phyloP scores from a whole-genome alignment of 2,113 vertebrate genomes.

The Trichomycterus rosablanca region DNA sequence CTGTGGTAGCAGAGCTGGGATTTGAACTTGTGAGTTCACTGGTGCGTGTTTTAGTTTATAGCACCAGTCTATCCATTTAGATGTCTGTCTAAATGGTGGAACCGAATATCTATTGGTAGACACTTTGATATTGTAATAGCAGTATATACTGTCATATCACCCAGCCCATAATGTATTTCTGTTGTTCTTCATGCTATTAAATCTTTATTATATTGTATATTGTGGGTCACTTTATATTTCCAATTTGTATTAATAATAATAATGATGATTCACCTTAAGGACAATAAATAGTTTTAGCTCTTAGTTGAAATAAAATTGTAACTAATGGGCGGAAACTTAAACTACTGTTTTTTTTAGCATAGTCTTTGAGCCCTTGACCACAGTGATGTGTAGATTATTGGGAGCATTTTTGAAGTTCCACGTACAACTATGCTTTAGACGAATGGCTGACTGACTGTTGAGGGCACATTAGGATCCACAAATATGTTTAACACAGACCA shows the following conservation, averaged over 20 bases:
- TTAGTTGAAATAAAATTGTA: neutral
- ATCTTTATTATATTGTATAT: too few relatives aligned
- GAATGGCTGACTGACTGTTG: conserved; percentile 43
- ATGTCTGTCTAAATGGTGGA: too few relatives aligned
- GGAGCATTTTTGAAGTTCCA: conserved; percentile 51
- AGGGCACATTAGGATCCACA: conserved; percentile 53
- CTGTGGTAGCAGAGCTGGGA: too few relatives aligned
- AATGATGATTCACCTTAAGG: conserved; percentile 51
- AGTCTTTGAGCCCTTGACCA: conserved; percentile 12
- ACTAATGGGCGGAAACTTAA: conserved; percentile 1
- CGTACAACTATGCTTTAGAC: conserved; percentile 52
- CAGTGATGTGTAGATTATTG: conserved; percentile 5
- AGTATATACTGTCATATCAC: too few relatives aligned
- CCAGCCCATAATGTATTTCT: too few relatives aligned
- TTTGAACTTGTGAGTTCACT: too few relatives aligned
- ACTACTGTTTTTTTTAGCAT: conserved; percentile 17
- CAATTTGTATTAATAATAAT: conserved; percentile 46
- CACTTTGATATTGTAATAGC: too few relatives aligned
- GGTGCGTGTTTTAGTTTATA: too few relatives aligned
- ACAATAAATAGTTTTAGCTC: conserved; percentile 12
- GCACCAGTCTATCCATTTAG: too few relatives aligned
- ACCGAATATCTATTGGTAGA: too few relatives aligned
- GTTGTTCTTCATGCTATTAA: neutral
- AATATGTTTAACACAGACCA: conserved; percentile 40
- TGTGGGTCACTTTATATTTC: conserved; percentile 1